Percentiles rank a stretch among this genome's conserved stretches.
phyloP scores from a whole-genome alignment of 2,888 invertebrate genomes.

The Nomada ruficornis region DNA sequence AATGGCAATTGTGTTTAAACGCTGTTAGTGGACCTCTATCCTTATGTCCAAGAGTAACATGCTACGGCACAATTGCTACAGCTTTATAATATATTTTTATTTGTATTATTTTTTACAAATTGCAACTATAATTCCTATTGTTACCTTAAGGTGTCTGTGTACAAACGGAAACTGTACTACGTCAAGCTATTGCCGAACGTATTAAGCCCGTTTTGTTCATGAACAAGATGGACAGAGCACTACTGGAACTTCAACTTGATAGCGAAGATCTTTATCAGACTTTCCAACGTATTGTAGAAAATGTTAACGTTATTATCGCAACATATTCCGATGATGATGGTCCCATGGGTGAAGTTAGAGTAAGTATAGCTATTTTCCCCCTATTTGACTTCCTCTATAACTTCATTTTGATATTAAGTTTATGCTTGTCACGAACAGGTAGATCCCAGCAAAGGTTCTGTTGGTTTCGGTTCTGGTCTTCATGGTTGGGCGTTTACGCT shows the following conservation, averaged over 20 bases:
- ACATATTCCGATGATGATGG: constrained; percentile 99
- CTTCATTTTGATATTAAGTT: constrained; percentile 18
- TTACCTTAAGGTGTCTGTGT: constrained; percentile 96
- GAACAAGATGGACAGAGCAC: constrained; percentile 99
- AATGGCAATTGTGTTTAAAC: constrained; percentile 86
- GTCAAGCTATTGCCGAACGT: constrained; percentile 99
- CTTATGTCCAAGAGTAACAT: constrained; percentile 90
- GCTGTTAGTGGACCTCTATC: constrained; percentile 92
- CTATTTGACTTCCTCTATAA: not conserved
- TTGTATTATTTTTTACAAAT: constrained; percentile 25
- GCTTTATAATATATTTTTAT: constrained; percentile 23
- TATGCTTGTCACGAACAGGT: constrained; percentile 85
- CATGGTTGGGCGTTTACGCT: constrained; percentile 99
- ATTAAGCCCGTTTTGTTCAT: constrained; percentile 99
- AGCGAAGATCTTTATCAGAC: constrained; percentile 99
- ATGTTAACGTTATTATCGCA: constrained; percentile 99
- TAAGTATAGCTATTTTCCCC: constrained; percentile 83
- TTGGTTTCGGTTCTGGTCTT: constrained; percentile 99
- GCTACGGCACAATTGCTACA: constrained; percentile 87
- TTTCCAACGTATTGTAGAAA: constrained; percentile 99
- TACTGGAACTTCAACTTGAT: constrained; percentile 98
- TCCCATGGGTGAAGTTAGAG: constrained; percentile 99
- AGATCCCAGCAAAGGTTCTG: constrained; percentile 99
- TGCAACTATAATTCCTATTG: not conserved
- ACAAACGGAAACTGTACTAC: constrained; percentile 99